These are phyloP conservation scores for Notarius lentiginosus DNA, from an alignment of 2,113 vertebrate genomes.

Conservation along the genomic window DNA sequence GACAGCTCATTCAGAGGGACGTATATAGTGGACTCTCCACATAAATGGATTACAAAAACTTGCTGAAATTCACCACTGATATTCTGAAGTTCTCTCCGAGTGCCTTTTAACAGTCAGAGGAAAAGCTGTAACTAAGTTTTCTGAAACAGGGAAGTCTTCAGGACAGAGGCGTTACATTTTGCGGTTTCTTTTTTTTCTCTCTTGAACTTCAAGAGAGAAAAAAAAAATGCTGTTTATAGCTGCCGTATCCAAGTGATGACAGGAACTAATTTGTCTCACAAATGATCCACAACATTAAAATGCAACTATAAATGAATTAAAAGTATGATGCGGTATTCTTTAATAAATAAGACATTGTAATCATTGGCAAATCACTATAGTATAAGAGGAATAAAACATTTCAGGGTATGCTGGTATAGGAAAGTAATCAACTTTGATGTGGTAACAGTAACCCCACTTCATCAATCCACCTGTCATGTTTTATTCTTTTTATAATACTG, in stretches of 20 bases:
- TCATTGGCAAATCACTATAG: neutral
- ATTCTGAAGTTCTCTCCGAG: neutral
- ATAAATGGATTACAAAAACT: neutral
- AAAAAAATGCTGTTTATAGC: neutral
- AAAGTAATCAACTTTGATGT: neutral
- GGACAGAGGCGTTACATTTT: neutral
- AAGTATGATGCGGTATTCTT: neutral
- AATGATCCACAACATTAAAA: neutral
- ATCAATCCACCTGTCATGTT: neutral
- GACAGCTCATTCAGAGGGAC: neutral
- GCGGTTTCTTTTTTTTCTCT: neutral
- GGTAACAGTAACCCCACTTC: neutral
- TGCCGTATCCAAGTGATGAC: neutral
- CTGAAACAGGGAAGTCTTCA: neutral
- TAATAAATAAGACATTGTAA: neutral
- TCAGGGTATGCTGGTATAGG: neutral
- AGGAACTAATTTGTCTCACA: neutral
- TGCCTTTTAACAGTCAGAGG: neutral
- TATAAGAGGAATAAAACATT: neutral
- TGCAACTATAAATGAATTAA: neutral
- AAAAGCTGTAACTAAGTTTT: neutral
- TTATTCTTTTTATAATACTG: neutral
- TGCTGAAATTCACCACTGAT: neutral
- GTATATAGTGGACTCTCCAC: neutral
- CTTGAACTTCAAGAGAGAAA: neutral